Base-by-base conservation (phyloP, 1,140 invertebrate genomes). In the Trichonephila clavipes region DNA sequence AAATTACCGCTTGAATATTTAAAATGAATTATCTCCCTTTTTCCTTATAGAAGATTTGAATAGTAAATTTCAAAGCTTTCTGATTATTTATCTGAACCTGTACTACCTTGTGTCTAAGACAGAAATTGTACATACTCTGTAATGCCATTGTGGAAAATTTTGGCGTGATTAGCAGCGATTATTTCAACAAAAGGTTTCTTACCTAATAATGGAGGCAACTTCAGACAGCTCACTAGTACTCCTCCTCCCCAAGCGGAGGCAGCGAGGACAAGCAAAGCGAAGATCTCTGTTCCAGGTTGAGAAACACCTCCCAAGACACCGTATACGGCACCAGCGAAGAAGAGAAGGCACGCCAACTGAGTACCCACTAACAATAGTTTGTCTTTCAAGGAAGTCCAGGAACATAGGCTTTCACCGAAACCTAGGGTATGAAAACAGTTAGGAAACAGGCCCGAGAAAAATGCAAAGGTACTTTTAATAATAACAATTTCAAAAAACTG, bases 231-330 rank as follows among this genome's bases (percentile, higher is more conserved):
- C 90, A 97, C 96, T 94, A 98, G 96, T 96, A 97, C 98, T 66
- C 98, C 98, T 12, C 97, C 98, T 94, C 98, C 97, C 95, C 98
- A 97, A 1, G 98, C 97, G 12, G 87, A 83, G 1, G 96, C 90
- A 14, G 97, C 97, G 62, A 98, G 97, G n/a, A 95, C 83, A 16
- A 95, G 89, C 3, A 99, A 96, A 92, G 97, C 97, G 95, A 98
- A 98, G 4, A 98, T 96, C 94, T 97, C 97, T 2, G 98, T 98
- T 10, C 98, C 98, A 0, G 72, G 72, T 8, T 95, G 95, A 34
- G 59, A 59, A 7, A n/a, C 10, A 24, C 28, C 58, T 61, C 89
- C 89, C 51, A 90, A 16, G 14, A 90, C 18, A 44, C 89, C 89
- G 21, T 82, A 90, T 0, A 59, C 2, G 21, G 72, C 24, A 21